Evolutionary conservation across 2,797 vertebrate genomes (phyloP).

Genomic region (Philypnodon macrostomus): DNA sequence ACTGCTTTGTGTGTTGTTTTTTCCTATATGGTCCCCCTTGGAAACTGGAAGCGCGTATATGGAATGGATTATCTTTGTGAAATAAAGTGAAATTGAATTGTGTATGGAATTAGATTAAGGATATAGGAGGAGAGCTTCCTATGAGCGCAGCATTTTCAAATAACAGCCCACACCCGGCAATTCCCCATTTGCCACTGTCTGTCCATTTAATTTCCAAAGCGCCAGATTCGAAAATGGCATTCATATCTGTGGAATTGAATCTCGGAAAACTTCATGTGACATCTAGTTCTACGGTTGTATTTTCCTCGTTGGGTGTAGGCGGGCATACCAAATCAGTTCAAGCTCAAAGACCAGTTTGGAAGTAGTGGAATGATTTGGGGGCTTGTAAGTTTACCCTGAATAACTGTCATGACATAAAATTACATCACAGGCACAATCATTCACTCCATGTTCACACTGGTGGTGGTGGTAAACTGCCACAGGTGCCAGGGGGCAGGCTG

Average conservation of each 20-base stretch:
- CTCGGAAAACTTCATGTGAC: slow-evolving; percentile 58
- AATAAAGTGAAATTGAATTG: slow-evolving; percentile 56
- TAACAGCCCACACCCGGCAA: slow-evolving; percentile 38
- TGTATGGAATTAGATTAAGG: slow-evolving; percentile 2
- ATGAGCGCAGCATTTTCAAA: slow-evolving; percentile 41
- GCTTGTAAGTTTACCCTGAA: too few relatives aligned
- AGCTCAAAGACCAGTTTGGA: background rate
- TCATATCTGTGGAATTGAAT: slow-evolving; percentile 75
- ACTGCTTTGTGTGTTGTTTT: slow-evolving; percentile 26
- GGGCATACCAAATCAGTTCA: slow-evolving; percentile 49
- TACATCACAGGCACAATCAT: too few relatives aligned
- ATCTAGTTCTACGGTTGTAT: slow-evolving; percentile 49
- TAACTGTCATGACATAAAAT: too few relatives aligned
- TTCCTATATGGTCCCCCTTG: slow-evolving; percentile 17
- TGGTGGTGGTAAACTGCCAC: too few relatives aligned
- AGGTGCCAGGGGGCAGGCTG: too few relatives aligned
- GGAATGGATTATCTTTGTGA: slow-evolving; percentile 32
- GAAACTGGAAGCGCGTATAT: slow-evolving; percentile 9
- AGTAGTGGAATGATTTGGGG: background rate
- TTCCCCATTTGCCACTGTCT: slow-evolving; percentile 39
- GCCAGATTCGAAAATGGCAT: slow-evolving; percentile 57
- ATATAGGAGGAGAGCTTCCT: slow-evolving; percentile 25
- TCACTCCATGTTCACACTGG: too few relatives aligned
- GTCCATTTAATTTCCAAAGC: slow-evolving; percentile 58
- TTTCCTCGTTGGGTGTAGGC: slow-evolving; percentile 36